A percentile compares a stretch with the other conserved stretches of the same genome.
These are phyloP conservation scores for Microtus montanus DNA, from an alignment of 2,113 vertebrate species.

Conservation along the genomic window DNA sequence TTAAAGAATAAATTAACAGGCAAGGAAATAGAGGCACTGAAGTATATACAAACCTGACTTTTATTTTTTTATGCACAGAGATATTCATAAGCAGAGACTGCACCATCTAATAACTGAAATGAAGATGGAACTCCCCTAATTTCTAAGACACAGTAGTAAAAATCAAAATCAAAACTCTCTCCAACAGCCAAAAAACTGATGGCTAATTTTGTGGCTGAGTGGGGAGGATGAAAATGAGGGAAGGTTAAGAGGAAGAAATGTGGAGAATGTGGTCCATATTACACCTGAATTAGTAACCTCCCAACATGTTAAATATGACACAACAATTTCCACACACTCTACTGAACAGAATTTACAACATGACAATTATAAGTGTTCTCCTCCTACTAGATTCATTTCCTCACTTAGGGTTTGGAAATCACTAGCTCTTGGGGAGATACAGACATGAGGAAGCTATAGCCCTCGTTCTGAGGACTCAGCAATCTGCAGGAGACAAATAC, in stretches of 20 bases:
- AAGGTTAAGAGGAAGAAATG: neutral
- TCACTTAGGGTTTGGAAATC: slow-evolving; percentile 23
- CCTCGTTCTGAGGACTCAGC: slow-evolving; percentile 60
- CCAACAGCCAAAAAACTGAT: neutral
- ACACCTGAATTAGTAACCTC: neutral
- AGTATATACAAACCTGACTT: neutral
- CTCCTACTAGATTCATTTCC: slow-evolving; percentile 13
- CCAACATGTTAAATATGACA: slow-evolving; percentile 18
- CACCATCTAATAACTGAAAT: neutral
- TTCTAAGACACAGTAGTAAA: neutral
- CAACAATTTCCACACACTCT: slow-evolving; percentile 25
- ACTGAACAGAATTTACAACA: neutral
- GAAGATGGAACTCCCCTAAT: neutral
- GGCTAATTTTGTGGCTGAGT: neutral
- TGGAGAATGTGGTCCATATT: neutral
- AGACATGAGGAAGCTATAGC: slow-evolving; percentile 29
- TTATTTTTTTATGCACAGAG: neutral
- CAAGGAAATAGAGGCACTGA: neutral
- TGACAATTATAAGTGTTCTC: neutral
- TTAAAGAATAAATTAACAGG: neutral
- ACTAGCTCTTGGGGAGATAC: slow-evolving; percentile 1
- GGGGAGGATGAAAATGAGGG: neutral
- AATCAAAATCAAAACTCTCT: slow-evolving; percentile 33
- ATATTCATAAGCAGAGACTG: neutral
- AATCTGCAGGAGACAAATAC: slow-evolving; percentile 52